Percentiles rank a stretch among this genome's conserved stretches.
phyloP scores from a whole-genome alignment of 2,797 vertebrate species.

The Neosilurus mollespiculum region DNA sequence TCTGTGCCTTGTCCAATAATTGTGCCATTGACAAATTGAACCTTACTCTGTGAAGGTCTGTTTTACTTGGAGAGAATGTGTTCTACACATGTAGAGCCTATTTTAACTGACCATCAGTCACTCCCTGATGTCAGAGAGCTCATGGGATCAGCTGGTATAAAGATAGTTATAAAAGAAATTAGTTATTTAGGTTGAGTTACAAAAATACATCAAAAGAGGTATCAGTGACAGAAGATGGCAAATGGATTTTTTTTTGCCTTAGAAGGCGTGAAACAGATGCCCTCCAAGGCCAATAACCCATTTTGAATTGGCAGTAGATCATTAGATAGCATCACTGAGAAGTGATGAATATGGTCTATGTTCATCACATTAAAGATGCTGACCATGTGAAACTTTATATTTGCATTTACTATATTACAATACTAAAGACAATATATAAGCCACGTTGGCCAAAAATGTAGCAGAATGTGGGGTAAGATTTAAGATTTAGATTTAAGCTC shows the following conservation, averaged over 20 bases:
- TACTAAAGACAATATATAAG: constrained; percentile 33
- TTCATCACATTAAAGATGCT: constrained; percentile 54
- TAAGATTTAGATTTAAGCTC: not conserved
- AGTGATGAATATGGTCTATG: constrained; percentile 65
- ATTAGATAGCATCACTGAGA: constrained; percentile 71
- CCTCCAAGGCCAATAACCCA: constrained; percentile 73
- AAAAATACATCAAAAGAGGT: constrained; percentile 62
- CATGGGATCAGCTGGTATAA: constrained; percentile 31
- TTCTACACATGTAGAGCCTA: constrained; percentile 29
- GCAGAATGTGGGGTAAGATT: not conserved
- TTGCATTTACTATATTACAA: constrained; percentile 38
- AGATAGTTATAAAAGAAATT: constrained; percentile 47
- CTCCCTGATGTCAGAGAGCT: constrained; percentile 24
- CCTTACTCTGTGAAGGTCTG: not conserved
- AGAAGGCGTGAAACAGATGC: constrained; percentile 72
- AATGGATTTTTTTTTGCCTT: constrained; percentile 64
- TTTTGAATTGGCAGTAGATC: constrained; percentile 76
- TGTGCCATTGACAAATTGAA: constrained; percentile 43
- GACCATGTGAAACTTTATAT: constrained; percentile 46
- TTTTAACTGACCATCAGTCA: constrained; percentile 33
- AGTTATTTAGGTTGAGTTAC: constrained; percentile 58
- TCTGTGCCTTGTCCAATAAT: constrained; percentile 29
- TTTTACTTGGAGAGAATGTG: constrained; percentile 1
- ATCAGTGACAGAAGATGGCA: constrained; percentile 59
- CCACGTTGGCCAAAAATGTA: constrained; percentile 16